Base-by-base conservation (phyloP, 2,797 vertebrate genomes). In the Arnoldichthys spilopterus region DNA sequence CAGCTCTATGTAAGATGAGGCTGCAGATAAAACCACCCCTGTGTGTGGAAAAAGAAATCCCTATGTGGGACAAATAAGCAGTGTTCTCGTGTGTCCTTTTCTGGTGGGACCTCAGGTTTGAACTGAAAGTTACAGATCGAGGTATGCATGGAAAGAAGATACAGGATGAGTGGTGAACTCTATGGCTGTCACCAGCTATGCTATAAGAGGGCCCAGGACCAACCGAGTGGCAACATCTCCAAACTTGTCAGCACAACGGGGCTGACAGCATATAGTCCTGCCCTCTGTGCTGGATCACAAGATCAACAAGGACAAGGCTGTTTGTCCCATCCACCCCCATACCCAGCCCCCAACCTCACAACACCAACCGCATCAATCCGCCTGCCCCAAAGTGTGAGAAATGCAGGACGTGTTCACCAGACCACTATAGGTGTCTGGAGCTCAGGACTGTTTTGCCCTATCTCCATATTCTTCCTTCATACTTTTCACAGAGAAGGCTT, bases 241-340 rank as follows among this genome's bases (percentile, higher is more conserved):
- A 92, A 90, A 93, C 90, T 89, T 94, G 91, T 93, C 91, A 93
- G 89, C 88, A 87, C 88, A 84, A 84, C 87, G 89, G 87, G 90
- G 91, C 90, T 87, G 92, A 90, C 90, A 88, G 74, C 87, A 64
- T 40, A 68, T 85, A 84, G 91, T 91, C 93, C 93, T 94, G 92
- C 93, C 91, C 93, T 94, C 89, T 89, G 78, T 84, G 82, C 90
- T 85, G 85, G 86, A 91, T 89, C 87, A 90, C 91, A 89, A 89
- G 91, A 91, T 91, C 90, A 88, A 88, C 91, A 90, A 92, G 93
- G 92, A 88, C 91, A 87, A 89, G 89, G 87, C 89, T 83, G 90
- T 87, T 89, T 89, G 74, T 89, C 79, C 86, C 79, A 22, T 1
- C 61, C 18, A 20, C 28, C 75, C 24, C 56, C 34, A n/a, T n/a